Base-by-base conservation (phyloP, 1,140 invertebrate genomes). In the Anadara kagoshimensis region DNA sequence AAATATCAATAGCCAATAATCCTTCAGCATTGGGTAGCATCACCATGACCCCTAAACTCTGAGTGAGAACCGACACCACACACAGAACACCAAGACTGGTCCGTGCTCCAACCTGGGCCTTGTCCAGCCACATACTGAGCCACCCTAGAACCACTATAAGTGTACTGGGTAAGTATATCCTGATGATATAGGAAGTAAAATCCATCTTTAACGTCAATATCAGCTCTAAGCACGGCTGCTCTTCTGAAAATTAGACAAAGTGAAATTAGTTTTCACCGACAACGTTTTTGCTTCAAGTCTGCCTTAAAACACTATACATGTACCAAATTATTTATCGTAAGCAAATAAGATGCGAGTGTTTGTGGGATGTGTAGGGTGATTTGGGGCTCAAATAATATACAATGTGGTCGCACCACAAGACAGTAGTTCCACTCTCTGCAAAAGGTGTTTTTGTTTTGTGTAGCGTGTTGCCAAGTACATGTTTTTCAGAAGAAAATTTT, bases 121-220 rank as follows among this genome's bases (percentile, higher is more conserved):
- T 63, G 22, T 71, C 69, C 45, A 71, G 63, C 69, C 69, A 71
- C 47, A 64, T 53, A 41, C 69, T 63, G n/a, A 71, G 11, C 69
- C 59, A 71, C 0, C 59, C 59, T 26, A 71, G 26, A 22, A 56
- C 49, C 26, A 71, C 69, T 18, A 71, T 1, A 29, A 64, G 29
- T 29, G 43, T 49, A 26, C 69, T 71, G 16, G 69, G 69, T 29
- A 71, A 20, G 61, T 71, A 71, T 26, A 71, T 71, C 43, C 59
- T 59, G 12, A 64, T 26, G 3, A 71, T 62, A 16, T 62, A 63
- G 1, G 26, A 29, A 36, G 44, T 63, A 29, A 56, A 71, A 43
- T 71, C 53, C 53, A 47, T 43, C 26, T 24, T 24, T 53, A 71
- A 20, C 0, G 7, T n/a, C 2, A 71, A 18, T 12, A 22, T 56